phyloP scores from a whole-genome alignment of 2,797 vertebrate species.

The Numenius phaeopus region DNA sequence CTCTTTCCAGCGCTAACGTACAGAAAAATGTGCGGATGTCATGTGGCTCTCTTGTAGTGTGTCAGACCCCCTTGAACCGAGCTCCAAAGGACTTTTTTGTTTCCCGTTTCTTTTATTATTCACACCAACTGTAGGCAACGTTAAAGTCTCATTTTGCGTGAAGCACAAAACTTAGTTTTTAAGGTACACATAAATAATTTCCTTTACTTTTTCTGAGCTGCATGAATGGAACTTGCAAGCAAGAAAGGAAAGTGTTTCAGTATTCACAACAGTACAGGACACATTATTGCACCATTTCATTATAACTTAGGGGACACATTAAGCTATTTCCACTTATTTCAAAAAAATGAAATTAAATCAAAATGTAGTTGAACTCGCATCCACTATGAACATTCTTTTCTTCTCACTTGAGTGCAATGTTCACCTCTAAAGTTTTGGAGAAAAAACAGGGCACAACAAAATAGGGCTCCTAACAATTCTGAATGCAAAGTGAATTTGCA shows the following conservation, averaged over 20 bases:
- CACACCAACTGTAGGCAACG: constrained; percentile 30
- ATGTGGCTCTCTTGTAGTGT: constrained; percentile 51
- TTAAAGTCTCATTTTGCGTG: constrained; percentile 49
- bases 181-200: constrained; percentile 52
- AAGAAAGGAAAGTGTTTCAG: not conserved
- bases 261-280: not conserved
- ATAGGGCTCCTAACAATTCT: not conserved
- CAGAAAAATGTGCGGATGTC: constrained; percentile 58
- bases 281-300: not conserved
- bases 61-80: constrained; percentile 39
- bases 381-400: not conserved
- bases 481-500: constrained; percentile 2
- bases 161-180: constrained; percentile 21
- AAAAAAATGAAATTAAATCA: not conserved
- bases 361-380: not conserved
- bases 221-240: not conserved
- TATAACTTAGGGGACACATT: not conserved
- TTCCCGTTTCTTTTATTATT: constrained; percentile 63
- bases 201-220: not conserved
- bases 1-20: constrained; percentile 62
- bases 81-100: constrained; percentile 49
- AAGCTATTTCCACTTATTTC: not conserved
- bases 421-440: not conserved
- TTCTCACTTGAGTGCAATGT: not conserved
- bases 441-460: constrained; percentile 19